phyloP scores from a whole-genome alignment of 2,113 vertebrate species.

The Sialia sialis region DNA sequence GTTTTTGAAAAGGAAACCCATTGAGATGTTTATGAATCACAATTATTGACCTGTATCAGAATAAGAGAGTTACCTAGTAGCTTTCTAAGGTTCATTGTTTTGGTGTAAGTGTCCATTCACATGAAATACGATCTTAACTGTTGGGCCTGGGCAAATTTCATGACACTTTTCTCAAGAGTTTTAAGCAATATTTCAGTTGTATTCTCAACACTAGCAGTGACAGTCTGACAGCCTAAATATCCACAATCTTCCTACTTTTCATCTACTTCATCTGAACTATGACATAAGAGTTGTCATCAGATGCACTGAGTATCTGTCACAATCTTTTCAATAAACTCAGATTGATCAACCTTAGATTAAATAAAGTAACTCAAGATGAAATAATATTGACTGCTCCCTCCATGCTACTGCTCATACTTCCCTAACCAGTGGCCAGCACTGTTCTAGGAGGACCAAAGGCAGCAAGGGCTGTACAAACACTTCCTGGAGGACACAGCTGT shows the following conservation, averaged over 20 bases:
- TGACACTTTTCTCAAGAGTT: neutral
- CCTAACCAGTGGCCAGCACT: neutral
- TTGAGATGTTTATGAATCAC: slow-evolving; percentile 5
- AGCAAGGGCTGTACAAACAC: neutral
- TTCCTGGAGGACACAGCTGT: neutral
- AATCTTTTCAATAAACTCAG: neutral
- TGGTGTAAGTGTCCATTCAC: neutral
- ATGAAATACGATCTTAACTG: neutral
- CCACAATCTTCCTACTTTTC: neutral
- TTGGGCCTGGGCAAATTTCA: slow-evolving; percentile 20
- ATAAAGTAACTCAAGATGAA: neutral
- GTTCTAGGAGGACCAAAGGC: neutral
- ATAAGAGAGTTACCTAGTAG: neutral
- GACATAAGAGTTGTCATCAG: neutral
- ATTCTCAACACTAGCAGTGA: neutral
- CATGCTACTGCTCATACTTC: neutral
- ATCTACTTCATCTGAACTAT: neutral
- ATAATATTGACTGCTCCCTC: neutral
- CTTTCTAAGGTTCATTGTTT: slow-evolving; percentile 23
- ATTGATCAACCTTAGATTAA: neutral
- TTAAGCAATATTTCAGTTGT: slow-evolving; percentile 25
- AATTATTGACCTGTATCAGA: slow-evolving; percentile 26
- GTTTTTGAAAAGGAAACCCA: slow-evolving; percentile 1
- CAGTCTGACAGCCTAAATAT: slow-evolving; percentile 23
- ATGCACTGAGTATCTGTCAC: neutral